phyloP scores from a whole-genome alignment of 2,888 invertebrate genomes.

The Trissolcus brochymenae region DNA sequence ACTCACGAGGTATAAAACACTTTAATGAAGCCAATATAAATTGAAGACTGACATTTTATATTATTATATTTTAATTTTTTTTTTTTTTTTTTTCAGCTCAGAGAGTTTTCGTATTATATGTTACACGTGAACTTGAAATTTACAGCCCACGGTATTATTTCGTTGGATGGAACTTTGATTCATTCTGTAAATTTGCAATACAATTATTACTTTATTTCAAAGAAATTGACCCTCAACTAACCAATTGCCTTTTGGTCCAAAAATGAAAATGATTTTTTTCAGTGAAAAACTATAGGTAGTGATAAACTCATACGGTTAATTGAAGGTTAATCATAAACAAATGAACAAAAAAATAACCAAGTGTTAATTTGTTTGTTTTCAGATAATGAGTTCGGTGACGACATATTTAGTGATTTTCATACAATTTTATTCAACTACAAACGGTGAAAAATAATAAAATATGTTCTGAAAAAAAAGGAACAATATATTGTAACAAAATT shows the following conservation, averaged over 20 bases:
- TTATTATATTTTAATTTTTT: background rate
- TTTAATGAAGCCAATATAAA: background rate
- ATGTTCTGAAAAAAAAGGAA: too few relatives aligned
- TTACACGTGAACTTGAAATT: conserved; percentile 21
- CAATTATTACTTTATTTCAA: too few relatives aligned
- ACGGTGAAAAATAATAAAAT: background rate
- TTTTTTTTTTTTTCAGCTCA: conserved; percentile 11
- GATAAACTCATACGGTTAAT: too few relatives aligned
- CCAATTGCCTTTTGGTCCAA: too few relatives aligned
- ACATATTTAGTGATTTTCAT: conserved; percentile 14
- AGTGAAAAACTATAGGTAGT: too few relatives aligned
- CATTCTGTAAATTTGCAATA: conserved; percentile 8
- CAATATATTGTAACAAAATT: too few relatives aligned
- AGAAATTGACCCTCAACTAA: too few relatives aligned
- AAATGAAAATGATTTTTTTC: too few relatives aligned
- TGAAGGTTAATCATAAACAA: background rate
- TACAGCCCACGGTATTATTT: conserved; percentile 17
- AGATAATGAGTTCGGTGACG: conserved; percentile 13
- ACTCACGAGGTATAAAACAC: background rate
- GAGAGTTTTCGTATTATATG: conserved; percentile 22
- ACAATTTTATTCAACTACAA: background rate
- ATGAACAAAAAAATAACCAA: background rate
- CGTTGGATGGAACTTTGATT: conserved; percentile 20
- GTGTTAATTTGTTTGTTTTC: background rate
- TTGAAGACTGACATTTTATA: background rate